Percentiles rank a stretch among this genome's conserved stretches.
Conservation (phyloP, 2,797 vertebrate species). For the Syngnathus rostellatus region DNA sequence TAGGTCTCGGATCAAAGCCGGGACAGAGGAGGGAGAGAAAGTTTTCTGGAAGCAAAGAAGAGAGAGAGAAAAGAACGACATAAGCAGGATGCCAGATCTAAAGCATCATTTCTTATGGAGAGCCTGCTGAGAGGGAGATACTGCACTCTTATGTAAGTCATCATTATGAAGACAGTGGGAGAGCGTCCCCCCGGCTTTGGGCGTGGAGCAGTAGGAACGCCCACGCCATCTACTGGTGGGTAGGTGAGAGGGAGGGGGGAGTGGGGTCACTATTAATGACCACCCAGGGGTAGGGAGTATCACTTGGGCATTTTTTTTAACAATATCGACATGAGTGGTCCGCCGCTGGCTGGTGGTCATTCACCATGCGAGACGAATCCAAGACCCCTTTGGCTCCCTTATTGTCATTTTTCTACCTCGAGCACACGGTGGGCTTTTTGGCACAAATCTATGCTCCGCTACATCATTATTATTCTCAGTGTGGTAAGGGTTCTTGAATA, state of each 20-base stretch:
- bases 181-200: slow-evolving; percentile 38
- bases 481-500: slow-evolving; percentile 42
- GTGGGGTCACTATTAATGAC: slow-evolving; percentile 43
- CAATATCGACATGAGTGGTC: slow-evolving; percentile 53
- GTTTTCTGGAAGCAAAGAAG: slow-evolving; percentile 39
- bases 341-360: slow-evolving; percentile 33
- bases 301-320: slow-evolving; percentile 39
- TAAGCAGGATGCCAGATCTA: slow-evolving; percentile 43
- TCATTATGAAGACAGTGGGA: slow-evolving; percentile 63
- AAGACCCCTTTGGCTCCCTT: slow-evolving; percentile 22
- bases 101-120: slow-evolving; percentile 61
- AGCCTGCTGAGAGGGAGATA: slow-evolving; percentile 59
- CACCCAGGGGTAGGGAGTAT: slow-evolving; percentile 41
- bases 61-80: slow-evolving; percentile 26
- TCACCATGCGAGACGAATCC: slow-evolving; percentile 56
- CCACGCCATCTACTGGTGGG: slow-evolving; percentile 68
- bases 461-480: slow-evolving; percentile 38
- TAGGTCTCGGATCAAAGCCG: slow-evolving; percentile 70
- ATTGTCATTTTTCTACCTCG: slow-evolving; percentile 54
- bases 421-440: slow-evolving; percentile 33
- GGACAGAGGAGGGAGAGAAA: not conserved
- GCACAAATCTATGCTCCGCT: slow-evolving; percentile 32
- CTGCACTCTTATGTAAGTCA: slow-evolving; percentile 73
- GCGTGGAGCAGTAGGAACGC: slow-evolving; percentile 41
- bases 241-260: slow-evolving; percentile 7